Percentiles rank a stretch among this genome's conserved stretches.
phyloP scores from a whole-genome alignment of 2,888 invertebrate species.

The Notocelia uddmanniana region DNA sequence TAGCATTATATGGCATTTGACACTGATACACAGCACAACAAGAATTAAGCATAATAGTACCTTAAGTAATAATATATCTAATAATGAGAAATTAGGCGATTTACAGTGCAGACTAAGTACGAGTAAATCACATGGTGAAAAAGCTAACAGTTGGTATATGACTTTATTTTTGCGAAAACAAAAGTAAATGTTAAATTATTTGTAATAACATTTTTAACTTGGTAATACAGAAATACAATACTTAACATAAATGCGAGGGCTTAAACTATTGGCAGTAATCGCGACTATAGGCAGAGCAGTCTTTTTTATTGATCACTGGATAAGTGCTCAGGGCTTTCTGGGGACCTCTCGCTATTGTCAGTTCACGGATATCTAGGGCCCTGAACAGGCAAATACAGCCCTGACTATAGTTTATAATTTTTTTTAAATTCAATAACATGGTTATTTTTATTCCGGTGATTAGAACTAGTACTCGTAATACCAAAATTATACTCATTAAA shows the following conservation, averaged over 20 bases:
- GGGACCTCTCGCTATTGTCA: too few species aligned
- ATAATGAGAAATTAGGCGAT: background rate
- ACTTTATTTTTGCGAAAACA: background rate
- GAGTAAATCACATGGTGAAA: background rate
- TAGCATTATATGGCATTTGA: conserved; percentile 34
- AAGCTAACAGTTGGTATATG: background rate
- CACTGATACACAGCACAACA: background rate
- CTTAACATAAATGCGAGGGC: conserved; percentile 44
- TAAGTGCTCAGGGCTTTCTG: background rate
- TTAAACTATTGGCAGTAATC: conserved; percentile 31
- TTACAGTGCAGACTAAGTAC: conserved; percentile 1
- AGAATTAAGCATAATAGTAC: background rate
- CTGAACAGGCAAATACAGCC: background rate
- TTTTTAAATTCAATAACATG: background rate
- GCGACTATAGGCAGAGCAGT: background rate
- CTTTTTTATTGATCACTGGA: background rate
- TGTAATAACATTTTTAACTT: background rate
- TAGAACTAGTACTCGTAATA: background rate
- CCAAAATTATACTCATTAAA: background rate
- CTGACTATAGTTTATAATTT: background rate
- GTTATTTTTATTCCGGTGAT: background rate
- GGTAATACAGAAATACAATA: background rate
- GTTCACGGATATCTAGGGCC: too few species aligned
- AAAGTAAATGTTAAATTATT: background rate
- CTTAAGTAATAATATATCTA: background rate